Percentiles rank a stretch among this genome's conserved stretches.
Conservation (phyloP, 2,797 vertebrate species). For the Sebastes flavidus region DNA sequence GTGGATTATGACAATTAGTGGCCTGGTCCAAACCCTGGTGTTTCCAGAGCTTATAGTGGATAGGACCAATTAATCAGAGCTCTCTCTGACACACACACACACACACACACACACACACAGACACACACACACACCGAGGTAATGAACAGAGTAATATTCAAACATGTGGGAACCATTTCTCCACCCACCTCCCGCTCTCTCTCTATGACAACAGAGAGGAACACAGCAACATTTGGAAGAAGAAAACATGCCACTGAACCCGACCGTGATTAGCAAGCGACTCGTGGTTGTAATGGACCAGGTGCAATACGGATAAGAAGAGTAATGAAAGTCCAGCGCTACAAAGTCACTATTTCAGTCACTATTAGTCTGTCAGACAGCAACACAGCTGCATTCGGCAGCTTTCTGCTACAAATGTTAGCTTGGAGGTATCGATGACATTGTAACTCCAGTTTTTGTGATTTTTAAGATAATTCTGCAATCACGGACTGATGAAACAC, state of each 20-base stretch:
- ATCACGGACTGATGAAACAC: background rate
- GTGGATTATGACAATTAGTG: conserved; percentile 69
- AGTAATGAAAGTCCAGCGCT: conserved; percentile 1
- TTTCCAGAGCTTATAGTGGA: conserved; percentile 63
- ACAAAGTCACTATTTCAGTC: conserved; percentile 7
- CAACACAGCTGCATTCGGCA: background rate
- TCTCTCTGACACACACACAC: conserved; percentile 1
- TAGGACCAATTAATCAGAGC: conserved; percentile 66
- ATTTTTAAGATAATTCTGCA: background rate
- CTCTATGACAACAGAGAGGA: conserved; percentile 72
- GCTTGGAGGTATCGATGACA: background rate
- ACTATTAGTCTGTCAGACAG: background rate
- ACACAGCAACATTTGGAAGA: conserved; percentile 54
- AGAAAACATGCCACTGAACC: conserved; percentile 53
- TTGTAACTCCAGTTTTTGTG: background rate
- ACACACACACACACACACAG: conserved; percentile 1
- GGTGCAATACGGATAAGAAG: conserved; percentile 27
- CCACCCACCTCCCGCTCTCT: conserved; percentile 51
- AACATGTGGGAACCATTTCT: conserved; percentile 76
- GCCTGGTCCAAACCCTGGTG: conserved; percentile 48
- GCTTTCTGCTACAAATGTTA: background rate
- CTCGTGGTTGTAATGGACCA: conserved; percentile 30
- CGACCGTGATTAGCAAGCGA: conserved; percentile 37
- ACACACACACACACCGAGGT: conserved; percentile 19
- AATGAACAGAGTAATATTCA: conserved; percentile 72